These are phyloP conservation scores for Drosophila kurseongensis DNA, from an alignment of 1,140 invertebrate genomes.

Conservation along the genomic window DNA sequence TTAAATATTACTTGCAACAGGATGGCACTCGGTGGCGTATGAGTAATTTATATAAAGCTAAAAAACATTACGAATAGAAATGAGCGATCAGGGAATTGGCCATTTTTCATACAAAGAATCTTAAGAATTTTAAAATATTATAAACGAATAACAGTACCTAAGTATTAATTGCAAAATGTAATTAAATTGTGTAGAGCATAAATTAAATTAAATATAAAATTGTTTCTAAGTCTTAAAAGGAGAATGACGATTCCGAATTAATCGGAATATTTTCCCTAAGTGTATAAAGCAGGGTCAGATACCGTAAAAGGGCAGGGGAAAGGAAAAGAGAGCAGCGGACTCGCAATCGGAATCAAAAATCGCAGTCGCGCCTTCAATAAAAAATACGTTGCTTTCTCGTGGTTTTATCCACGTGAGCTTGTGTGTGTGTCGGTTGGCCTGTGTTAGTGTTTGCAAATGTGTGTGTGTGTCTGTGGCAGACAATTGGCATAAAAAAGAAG, in stretches of 20 bases:
- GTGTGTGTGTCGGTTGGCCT: slow-evolving; percentile 1
- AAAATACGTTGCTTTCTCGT: slow-evolving; percentile 45
- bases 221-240: too few species aligned
- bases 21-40: too few species aligned
- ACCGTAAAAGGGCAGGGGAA: neutral
- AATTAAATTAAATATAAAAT: too few species aligned
- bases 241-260: too few species aligned
- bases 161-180: too few species aligned
- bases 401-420: slow-evolving; percentile 25
- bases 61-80: too few species aligned
- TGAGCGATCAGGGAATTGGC: too few species aligned
- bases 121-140: too few species aligned
- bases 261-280: neutral
- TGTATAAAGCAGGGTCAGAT: neutral
- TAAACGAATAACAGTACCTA: too few species aligned
- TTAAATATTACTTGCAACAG: neutral
- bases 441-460: neutral
- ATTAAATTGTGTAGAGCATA: too few species aligned
- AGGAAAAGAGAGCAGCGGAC: slow-evolving; percentile 6
- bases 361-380: slow-evolving; percentile 55
- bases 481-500: slow-evolving; percentile 71
- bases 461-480: slow-evolving; percentile 40
- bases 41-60: too few species aligned
- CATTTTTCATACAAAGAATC: too few species aligned
- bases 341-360: slow-evolving; percentile 61